Percentiles rank a stretch among this genome's conserved stretches.
These are phyloP conservation scores for Mythimna impura DNA, from an alignment of 2,888 invertebrate species.

Conservation along the genomic window DNA sequence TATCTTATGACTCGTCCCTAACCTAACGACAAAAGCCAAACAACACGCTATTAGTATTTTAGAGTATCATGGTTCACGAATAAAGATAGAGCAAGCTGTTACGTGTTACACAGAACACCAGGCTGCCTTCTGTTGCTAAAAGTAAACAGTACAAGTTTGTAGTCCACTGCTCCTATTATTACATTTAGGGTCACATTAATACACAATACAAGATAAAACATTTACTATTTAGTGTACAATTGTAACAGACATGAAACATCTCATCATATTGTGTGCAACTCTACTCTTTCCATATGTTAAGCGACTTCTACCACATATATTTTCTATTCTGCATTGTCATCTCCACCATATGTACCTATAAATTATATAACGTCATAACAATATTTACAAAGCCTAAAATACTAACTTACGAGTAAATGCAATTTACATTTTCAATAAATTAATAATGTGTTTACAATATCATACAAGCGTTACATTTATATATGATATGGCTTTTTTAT, in stretches of 20 bases:
- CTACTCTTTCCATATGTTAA: slow-evolving; percentile 83
- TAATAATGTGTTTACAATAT: slow-evolving; percentile 88
- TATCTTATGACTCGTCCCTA: slow-evolving; percentile 83
- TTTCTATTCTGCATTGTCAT: slow-evolving; percentile 82
- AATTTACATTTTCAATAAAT: slow-evolving; percentile 90
- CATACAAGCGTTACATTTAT: slow-evolving; percentile 88
- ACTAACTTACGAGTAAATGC: slow-evolving; percentile 89
- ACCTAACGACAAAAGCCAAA: slow-evolving; percentile 90
- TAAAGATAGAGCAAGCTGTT: slow-evolving; percentile 64
- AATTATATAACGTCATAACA: slow-evolving; percentile 91
- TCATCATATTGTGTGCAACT: slow-evolving; percentile 81
- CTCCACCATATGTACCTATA: slow-evolving; percentile 87
- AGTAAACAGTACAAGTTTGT: slow-evolving; percentile 60
- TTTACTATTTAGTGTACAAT: slow-evolving; percentile 84
- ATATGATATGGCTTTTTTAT: slow-evolving; percentile 88
- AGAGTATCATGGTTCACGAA: slow-evolving; percentile 72
- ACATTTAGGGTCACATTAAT: slow-evolving; percentile 81
- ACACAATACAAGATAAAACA: slow-evolving; percentile 87
- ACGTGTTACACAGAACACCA: slow-evolving; percentile 56
- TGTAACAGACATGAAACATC: slow-evolving; percentile 81
- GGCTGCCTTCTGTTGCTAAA: slow-evolving; percentile 47
- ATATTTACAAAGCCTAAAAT: slow-evolving; percentile 90
- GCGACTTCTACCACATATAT: slow-evolving; percentile 85
- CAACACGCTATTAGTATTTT: slow-evolving; percentile 79
- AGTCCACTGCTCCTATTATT: slow-evolving; percentile 63